Evolutionary conservation across 2,888 invertebrate species (phyloP).

Genomic region (Macrosiphum euphorbiae): DNA sequence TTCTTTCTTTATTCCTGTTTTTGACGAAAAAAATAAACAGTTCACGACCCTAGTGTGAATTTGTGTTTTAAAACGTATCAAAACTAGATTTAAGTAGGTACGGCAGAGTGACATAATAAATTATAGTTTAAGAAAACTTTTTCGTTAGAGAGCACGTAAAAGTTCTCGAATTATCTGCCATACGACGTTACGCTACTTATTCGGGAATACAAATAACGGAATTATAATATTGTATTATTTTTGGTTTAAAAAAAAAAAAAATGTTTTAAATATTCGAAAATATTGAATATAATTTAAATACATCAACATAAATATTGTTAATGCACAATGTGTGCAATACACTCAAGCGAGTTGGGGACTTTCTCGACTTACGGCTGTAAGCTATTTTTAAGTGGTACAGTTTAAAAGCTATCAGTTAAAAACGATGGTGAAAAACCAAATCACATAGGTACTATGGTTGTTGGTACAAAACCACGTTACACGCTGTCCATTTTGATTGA

Average conservation of each 20-base stretch:
- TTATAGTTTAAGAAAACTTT: constrained; percentile 49
- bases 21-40: background rate
- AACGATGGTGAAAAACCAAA: background rate
- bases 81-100: constrained; percentile 56
- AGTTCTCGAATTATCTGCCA: constrained; percentile 48
- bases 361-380: background rate
- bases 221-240: background rate
- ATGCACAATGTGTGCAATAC: background rate
- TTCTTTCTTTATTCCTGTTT: background rate
- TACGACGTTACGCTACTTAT: background rate
- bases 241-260: constrained; percentile 7
- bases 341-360: background rate
- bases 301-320: background rate
- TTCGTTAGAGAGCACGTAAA: background rate
- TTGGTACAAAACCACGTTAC: background rate
- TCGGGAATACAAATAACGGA: constrained; percentile 4
- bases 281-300: background rate
- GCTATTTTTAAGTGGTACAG: background rate
- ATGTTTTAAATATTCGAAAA: constrained; percentile 28
- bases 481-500: background rate
- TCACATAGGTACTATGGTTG: background rate
- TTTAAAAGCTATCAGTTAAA: background rate
- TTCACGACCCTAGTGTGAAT: constrained; percentile 11
- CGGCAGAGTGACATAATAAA: constrained; percentile 35
- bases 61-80: constrained; percentile 42